Evolutionary conservation across 1,140 invertebrate species (phyloP), one percentile per base, ranked within the genome.

Genomic region (Trachymyrmex septentrionalis): DNA sequence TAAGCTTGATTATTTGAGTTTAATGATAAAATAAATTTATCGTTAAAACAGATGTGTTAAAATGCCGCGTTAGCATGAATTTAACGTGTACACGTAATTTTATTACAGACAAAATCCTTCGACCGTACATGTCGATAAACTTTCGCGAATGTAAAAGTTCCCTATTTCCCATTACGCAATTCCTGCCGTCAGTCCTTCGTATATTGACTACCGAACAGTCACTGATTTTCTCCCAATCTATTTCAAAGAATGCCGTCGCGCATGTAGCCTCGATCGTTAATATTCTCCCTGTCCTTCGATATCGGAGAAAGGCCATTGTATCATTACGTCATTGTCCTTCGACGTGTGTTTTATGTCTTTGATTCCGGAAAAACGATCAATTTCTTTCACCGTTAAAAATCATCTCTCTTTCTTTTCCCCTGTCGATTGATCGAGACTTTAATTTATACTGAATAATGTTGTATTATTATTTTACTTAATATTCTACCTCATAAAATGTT

Each of bases 391-490:
- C 21, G 12, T 61, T 69, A 10, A 61, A 75, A 63, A 73, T 63
- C 4, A 4, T 34, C 53, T 21, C 30, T 55, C 4, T 21, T 57
- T 38, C 10, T 67, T 12, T 67, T 7, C 12, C 27, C 30, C 16
- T n/a, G 4, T 48, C 0, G 21, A 69, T 71, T 50, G 14, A 72
- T 71, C 12, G 21, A 19, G 5, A 21, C 16, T 59, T 44, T 34
- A 69, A 80, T 69, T 53, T 5, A 10, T 44, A 21, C 34, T n/a
- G 21, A 55, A 63, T 34, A 38, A 21, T 21, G n/a, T 14, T 34
- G 14, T 30, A 81, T 71, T 38, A 67, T 67, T 53, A 57, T 81
- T 81, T 81, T 81, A 38, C 3, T 44, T 67, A 69, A 80, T 67
- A 27, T 21, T 16, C 9, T 14, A 6, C 7, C 14, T 78, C 38